phyloP scores from a whole-genome alignment of 2,113 vertebrate species.

The human (Homo sapiens) region DNA sequence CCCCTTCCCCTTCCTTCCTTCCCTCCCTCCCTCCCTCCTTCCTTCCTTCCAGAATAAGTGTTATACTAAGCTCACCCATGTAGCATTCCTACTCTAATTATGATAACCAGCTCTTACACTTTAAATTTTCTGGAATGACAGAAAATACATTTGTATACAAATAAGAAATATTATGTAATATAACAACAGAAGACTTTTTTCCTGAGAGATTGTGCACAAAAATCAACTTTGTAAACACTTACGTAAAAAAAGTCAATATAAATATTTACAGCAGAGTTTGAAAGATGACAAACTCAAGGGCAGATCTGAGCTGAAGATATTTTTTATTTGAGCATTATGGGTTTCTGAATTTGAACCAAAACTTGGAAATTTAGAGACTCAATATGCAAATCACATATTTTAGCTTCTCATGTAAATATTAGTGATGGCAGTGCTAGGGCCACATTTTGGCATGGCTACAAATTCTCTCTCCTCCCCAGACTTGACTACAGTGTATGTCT shows the following conservation, averaged over 20 bases:
- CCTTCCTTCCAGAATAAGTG: background rate
- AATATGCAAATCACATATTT: background rate
- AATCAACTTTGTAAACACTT: background rate
- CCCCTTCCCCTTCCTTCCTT: rapidly evolving
- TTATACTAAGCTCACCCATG: background rate
- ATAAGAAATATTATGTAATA: background rate
- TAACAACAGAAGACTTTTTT: background rate
- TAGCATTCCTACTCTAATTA: background rate
- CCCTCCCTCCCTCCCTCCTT: rapidly evolving
- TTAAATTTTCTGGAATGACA: background rate
- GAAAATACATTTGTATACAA: background rate
- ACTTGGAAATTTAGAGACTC: background rate
- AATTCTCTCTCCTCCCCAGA: background rate
- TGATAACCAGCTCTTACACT: background rate
- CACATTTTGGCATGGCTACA: background rate
- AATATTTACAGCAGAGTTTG: background rate
- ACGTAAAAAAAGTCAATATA: background rate
- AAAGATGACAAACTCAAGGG: background rate
- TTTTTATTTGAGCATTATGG: background rate
- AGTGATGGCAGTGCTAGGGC: background rate
- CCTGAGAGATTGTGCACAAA: background rate
- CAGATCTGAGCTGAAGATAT: background rate
- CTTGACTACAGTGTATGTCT: background rate
- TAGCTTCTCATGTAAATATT: background rate
- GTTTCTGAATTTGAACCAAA: background rate